phyloP scores from a whole-genome alignment of 2,113 vertebrate genomes.

The Psammodynastes pulverulentus region DNA sequence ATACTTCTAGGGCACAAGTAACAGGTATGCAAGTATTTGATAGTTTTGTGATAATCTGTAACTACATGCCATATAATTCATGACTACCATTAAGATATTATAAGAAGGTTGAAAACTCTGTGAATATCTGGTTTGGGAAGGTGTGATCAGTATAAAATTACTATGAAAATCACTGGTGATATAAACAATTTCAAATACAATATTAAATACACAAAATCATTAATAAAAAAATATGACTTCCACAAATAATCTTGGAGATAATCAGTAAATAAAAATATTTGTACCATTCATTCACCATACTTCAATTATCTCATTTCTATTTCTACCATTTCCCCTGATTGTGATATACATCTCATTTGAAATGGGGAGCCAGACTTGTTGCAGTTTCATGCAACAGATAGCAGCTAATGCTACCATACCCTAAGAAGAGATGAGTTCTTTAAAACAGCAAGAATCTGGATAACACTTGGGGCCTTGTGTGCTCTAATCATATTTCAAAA shows the following conservation, averaged over 20 bases:
- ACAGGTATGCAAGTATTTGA: conserved; percentile 25
- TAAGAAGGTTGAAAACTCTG: conserved; percentile 35
- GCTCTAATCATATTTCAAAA: conserved; percentile 1
- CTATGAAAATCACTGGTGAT: background rate
- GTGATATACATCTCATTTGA: conserved; percentile 31
- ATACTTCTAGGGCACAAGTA: background rate
- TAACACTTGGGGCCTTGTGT: background rate
- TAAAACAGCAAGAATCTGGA: conserved; percentile 29
- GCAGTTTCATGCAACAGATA: conserved; percentile 41
- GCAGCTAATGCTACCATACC: conserved; percentile 2
- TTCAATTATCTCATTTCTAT: background rate
- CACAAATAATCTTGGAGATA: background rate
- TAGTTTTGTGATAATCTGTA: conserved; percentile 26
- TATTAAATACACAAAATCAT: background rate
- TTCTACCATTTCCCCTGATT: background rate
- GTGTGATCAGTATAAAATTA: conserved; percentile 1
- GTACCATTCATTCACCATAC: conserved; percentile 1
- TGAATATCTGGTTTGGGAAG: conserved; percentile 41
- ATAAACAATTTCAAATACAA: conserved; percentile 5
- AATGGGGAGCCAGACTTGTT: conserved; percentile 39
- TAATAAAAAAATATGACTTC: background rate
- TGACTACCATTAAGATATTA: conserved; percentile 30
- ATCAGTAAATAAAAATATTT: background rate
- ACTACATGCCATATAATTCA: conserved; percentile 11
- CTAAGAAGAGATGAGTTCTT: background rate